A percentile compares a stretch with the other conserved stretches of the same genome.
Evolutionary conservation across 2,888 invertebrate species (phyloP).

Genomic region (Phrixothrix hirtus): DNA sequence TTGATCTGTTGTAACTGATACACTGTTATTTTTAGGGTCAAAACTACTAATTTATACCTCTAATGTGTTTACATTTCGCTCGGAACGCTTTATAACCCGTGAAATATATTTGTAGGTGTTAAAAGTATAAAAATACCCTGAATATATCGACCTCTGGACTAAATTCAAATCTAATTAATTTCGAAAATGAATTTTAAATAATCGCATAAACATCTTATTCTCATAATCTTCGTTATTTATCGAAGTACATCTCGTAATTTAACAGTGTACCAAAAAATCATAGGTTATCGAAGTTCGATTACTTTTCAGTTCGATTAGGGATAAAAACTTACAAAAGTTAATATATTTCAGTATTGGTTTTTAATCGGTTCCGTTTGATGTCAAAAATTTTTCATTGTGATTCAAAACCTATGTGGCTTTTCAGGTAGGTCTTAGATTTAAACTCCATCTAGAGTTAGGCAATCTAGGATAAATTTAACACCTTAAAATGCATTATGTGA

Average conservation of each 20-base stretch:
- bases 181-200: conserved; percentile 4
- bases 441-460: too few species aligned
- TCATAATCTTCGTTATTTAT: not conserved
- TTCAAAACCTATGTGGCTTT: too few species aligned
- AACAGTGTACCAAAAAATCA: conserved; percentile 29
- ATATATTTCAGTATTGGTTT: conserved; percentile 25
- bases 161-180: conserved; percentile 20
- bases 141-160: conserved; percentile 18
- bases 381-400: too few species aligned
- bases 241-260: not conserved
- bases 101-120: conserved; percentile 24
- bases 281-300: conserved; percentile 30
- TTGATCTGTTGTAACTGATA: conserved; percentile 25
- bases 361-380: conserved; percentile 20
- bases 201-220: too few species aligned
- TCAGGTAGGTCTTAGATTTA: too few species aligned
- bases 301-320: conserved; percentile 28
- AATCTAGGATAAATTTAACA: too few species aligned
- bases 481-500: too few species aligned
- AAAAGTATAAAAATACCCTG: conserved; percentile 19
- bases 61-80: conserved; percentile 17
- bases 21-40: conserved; percentile 24
- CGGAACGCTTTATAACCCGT: conserved; percentile 20
- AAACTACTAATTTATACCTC: conserved; percentile 19
- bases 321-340: conserved; percentile 20